Conservation (phyloP, 2,113 vertebrate species). For the human (Homo sapiens) region DNA sequence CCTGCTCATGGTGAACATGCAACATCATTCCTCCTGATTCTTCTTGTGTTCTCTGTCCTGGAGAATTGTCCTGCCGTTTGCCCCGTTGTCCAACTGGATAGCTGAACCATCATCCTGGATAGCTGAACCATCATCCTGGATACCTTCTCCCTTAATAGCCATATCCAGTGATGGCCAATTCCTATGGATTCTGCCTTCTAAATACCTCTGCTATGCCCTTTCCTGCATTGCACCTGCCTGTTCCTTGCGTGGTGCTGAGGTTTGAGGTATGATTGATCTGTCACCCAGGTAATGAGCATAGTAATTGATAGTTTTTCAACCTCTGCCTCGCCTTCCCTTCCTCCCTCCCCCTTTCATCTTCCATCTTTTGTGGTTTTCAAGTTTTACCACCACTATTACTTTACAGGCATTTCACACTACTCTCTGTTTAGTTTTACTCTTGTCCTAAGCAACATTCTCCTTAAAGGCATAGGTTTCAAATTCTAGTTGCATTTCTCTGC, state of each 20-base stretch:
- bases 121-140: fast-evolving
- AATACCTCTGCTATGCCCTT: fast-evolving
- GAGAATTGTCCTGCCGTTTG: neutral
- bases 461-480: neutral
- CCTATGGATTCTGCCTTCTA: neutral
- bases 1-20: fast-evolving
- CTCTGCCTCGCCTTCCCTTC: too few species aligned
- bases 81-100: fast-evolving
- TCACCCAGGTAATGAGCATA: too few species aligned
- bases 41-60: neutral
- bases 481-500: neutral
- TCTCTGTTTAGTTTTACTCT: neutral
- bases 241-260: too few species aligned
- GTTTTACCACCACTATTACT: neutral
- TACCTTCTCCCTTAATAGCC: neutral
- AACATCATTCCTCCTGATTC: neutral
- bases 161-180: fast-evolving
- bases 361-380: neutral
- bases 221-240: neutral
- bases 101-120: fast-evolving
- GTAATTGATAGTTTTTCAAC: too few species aligned
- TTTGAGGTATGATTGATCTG: too few species aligned
- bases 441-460: neutral
- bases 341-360: too few species aligned
- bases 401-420: neutral